These are phyloP conservation scores for Tricholaema leucomelas DNA, from an alignment of 2,113 vertebrate species.

Conservation along the genomic window DNA sequence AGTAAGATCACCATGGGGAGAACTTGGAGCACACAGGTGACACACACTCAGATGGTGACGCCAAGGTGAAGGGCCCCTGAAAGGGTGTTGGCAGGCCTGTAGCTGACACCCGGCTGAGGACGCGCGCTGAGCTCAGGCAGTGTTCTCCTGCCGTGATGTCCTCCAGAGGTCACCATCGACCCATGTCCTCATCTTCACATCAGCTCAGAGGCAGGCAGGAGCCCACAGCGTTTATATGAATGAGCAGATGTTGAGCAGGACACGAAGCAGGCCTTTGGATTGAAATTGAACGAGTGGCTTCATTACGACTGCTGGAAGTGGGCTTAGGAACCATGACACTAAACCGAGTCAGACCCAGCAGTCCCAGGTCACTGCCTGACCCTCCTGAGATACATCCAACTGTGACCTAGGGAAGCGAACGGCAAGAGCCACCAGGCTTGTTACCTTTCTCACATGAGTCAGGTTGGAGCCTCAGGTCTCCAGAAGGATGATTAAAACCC, in stretches of 20 bases:
- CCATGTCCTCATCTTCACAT: accelerated
- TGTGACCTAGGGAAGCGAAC: accelerated
- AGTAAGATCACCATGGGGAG: conserved; percentile 64
- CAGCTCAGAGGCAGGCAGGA: not conserved
- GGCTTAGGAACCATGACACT: not conserved
- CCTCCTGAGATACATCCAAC: not conserved
- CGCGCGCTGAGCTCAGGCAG: not conserved
- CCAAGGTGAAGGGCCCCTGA: not conserved
- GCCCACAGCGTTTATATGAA: not conserved
- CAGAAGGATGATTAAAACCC: not conserved
- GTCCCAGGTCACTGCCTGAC: not conserved
- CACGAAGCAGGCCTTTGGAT: not conserved
- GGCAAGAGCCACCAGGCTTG: not conserved
- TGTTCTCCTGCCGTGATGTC: accelerated
- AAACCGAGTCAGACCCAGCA: not conserved
- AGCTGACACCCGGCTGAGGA: not conserved
- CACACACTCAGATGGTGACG: not conserved
- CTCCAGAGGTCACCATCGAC: not conserved
- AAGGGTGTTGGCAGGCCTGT: not conserved
- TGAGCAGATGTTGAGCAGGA: not conserved
- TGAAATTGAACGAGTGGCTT: not conserved
- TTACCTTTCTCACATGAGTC: not conserved
- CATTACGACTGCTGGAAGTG: not conserved
- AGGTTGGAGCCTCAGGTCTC: not conserved
- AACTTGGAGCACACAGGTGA: not conserved